Percentiles rank a stretch among this genome's conserved stretches.
Conservation (phyloP, 2,113 vertebrate species). For the Toxotes jaculatrix region DNA sequence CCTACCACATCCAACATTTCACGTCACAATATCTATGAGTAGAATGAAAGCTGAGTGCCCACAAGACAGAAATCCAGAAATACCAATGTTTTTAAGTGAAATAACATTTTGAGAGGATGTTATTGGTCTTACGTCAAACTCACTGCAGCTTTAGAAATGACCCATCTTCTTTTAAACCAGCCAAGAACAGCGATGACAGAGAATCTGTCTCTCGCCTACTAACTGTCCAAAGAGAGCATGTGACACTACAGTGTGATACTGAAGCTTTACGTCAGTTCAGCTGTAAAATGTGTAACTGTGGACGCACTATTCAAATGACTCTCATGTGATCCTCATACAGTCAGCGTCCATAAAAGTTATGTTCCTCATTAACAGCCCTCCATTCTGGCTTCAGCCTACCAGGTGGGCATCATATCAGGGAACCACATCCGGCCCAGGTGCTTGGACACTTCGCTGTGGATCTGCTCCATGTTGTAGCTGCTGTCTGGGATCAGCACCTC, state of each 20-base stretch:
- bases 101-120: not conserved
- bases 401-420: conserved; percentile 97
- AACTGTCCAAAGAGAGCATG: not conserved
- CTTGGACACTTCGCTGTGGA: conserved; percentile 96
- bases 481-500: conserved; percentile 95
- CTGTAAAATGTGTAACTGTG: not conserved
- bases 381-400: conserved; percentile 79
- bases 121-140: not conserved
- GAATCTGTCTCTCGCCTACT: not conserved
- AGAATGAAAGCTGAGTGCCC: not conserved
- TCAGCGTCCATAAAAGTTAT: not conserved
- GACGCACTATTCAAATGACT: not conserved
- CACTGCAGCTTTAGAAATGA: not conserved
- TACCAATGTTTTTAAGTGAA: not conserved
- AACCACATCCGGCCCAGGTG: conserved; percentile 96
- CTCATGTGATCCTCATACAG: not conserved
- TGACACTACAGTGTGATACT: not conserved
- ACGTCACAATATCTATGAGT: conserved; percentile 5
- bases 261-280: not conserved
- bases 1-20: not conserved
- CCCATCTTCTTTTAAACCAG: not conserved
- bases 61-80: not conserved
- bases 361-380: not conserved
- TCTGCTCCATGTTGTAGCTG: conserved; percentile 94
- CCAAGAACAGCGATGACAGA: not conserved